phyloP scores from a whole-genome alignment of 2,888 invertebrate species.

The Suillia variegata region DNA sequence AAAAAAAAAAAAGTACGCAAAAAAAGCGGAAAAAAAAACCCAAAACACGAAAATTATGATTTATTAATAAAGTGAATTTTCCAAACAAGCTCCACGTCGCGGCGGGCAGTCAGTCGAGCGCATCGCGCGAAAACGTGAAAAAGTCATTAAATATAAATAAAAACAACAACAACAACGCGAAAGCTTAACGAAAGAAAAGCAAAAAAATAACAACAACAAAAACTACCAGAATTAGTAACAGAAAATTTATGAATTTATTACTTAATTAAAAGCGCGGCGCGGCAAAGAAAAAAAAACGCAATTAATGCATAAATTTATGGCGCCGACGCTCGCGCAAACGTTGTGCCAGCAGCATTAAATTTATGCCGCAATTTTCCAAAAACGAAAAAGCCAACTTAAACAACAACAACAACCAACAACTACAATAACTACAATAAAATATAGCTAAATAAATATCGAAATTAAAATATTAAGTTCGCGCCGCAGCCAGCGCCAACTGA shows the following conservation, averaged over 20 bases:
- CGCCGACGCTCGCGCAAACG: too few species aligned
- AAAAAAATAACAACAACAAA: not conserved
- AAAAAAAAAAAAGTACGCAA: too few species aligned
- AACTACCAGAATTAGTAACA: not conserved
- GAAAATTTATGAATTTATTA: not conserved
- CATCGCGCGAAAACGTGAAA: slow-evolving; percentile 4
- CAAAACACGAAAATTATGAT: slow-evolving; percentile 21
- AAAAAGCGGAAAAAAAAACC: slow-evolving; percentile 2
- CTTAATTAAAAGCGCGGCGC: not conserved
- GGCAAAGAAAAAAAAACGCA: not conserved
- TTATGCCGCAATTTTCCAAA: too few species aligned
- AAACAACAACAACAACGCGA: too few species aligned
- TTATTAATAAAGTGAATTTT: slow-evolving; percentile 22
- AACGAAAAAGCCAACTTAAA: too few species aligned
- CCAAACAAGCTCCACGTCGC: too few species aligned
- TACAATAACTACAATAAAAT: not conserved
- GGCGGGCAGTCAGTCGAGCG: not conserved
- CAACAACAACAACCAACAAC: not conserved
- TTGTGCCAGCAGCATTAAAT: too few species aligned
- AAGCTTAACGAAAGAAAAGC: too few species aligned
- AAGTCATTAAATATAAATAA: too few species aligned
- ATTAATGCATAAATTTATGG: not conserved
- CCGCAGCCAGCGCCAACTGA: not conserved
- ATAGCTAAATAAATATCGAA: not conserved
- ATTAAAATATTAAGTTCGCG: not conserved